Base-by-base conservation (phyloP, 2,797 vertebrate species). In the Mormyrops boulengeri region DNA sequence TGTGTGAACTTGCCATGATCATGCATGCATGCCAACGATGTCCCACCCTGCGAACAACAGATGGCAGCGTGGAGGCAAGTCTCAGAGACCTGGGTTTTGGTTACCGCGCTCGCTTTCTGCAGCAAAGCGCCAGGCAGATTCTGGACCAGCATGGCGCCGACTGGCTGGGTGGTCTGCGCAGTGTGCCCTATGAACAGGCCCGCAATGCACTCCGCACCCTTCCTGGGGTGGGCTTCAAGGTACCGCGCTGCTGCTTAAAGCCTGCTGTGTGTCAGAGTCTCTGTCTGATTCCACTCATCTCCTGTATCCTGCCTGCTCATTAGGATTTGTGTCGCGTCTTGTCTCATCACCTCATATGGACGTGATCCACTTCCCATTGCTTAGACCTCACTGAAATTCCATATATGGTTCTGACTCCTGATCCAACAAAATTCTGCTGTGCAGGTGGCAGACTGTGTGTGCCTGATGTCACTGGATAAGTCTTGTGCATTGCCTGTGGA, bases 381-480 rank as follows among this genome's bases (percentile, higher is more conserved):
- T 69, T 30, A 30, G 26, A 5, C 12, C 30, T 73, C 66, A 73
- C 30, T 38, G 26, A 38, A 73, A 34, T 73, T 73, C 30, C 66
- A 38, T 73, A 73, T 73, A 73, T 73, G 30, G 66, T 34, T 73
- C 66, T 38, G 66, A 73, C 66, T 73, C 66, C 12, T 73, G 66
- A 5, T 34, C 30, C 66, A 34, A 34, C 30, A 5, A 14, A 73
- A 73, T 73, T 38, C 14, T 50, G 73, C 89, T 80, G 34, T 91
- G 12, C 90, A 99, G 98, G 98, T 99, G 55, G 98, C 98, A 0
- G 97, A 99, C 94, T 99, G 98, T 7, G 97, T 97, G 14, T 99
- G 98, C 92, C 93, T 99, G 91, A 97, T 98, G 98, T 96, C 98
- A 0, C 95, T 99, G 92, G 97, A 99, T 94, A 99, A 99, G 91